Evolutionary conservation across 2,888 invertebrate genomes (phyloP).

Genomic region (Caenorhabditis sp.): DNA sequence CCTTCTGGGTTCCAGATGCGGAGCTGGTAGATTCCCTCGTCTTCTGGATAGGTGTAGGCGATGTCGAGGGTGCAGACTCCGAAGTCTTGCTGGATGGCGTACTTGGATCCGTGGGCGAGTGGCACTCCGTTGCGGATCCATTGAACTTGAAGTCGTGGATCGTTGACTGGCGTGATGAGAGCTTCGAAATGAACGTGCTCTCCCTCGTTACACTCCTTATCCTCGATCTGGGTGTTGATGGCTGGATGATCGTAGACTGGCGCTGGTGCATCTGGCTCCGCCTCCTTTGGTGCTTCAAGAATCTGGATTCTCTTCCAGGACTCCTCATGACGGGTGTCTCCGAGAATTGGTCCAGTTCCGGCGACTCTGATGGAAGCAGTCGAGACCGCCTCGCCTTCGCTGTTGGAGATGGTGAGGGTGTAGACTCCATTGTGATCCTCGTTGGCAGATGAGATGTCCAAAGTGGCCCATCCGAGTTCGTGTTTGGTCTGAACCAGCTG

Average conservation of each 20-base stretch:
- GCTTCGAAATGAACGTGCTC: conserved; percentile 96
- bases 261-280: conserved; percentile 74
- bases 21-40: conserved; percentile 97
- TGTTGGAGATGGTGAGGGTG: conserved; percentile 94
- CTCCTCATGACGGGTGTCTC: conserved; percentile 94
- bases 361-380: conserved; percentile 91
- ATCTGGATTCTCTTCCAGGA: conserved; percentile 91
- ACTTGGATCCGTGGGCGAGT: conserved; percentile 82
- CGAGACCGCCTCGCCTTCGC: conserved; percentile 95
- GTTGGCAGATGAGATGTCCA: conserved; percentile 88
- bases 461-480: conserved; percentile 94
- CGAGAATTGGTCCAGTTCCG: conserved; percentile 85
- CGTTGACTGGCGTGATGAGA: conserved; percentile 93
- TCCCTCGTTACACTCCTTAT: conserved; percentile 88
- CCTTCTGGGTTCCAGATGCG: conserved; percentile 93
- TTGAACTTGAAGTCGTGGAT: conserved; percentile 90
- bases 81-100: conserved; percentile 94
- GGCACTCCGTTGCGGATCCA: conserved; percentile 83
- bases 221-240: conserved; percentile 92
- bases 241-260: conserved; percentile 79
- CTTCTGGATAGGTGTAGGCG: conserved; percentile 89
- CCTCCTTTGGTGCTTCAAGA: conserved; percentile 70
- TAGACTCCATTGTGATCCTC: conserved; percentile 94
- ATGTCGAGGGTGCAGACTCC: conserved; percentile 95
- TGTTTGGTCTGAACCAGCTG: conserved; percentile 85